phyloP scores from a whole-genome alignment of 2,113 vertebrate genomes.

The Physeter macrocephalus region DNA sequence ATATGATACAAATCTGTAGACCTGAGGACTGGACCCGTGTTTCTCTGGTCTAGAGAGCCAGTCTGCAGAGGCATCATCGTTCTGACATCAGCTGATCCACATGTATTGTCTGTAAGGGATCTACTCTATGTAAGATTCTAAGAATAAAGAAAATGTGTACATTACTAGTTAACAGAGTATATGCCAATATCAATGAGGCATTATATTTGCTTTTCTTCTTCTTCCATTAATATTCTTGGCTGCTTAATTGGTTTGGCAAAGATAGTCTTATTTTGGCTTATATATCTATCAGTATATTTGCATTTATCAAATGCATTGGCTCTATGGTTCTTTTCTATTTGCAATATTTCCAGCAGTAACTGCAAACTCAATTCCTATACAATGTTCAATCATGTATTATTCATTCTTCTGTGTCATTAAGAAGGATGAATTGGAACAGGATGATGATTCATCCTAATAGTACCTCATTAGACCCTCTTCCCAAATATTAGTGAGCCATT shows the following conservation, averaged over 20 bases:
- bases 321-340: conserved; percentile 11
- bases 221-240: not conserved
- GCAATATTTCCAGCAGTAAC: not conserved
- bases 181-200: not conserved
- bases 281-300: not conserved
- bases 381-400: not conserved
- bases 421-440: not conserved
- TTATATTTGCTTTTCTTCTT: not conserved
- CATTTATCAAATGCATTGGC: not conserved
- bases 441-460: not conserved
- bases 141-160: not conserved
- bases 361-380: not conserved
- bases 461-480: not conserved
- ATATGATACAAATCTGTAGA: not conserved
- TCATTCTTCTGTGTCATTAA: not conserved
- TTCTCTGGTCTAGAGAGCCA: not conserved
- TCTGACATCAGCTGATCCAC: not conserved
- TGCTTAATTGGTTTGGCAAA: not conserved
- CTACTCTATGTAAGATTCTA: not conserved
- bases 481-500: not conserved
- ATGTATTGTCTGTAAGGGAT: not conserved
- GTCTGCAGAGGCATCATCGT: not conserved
- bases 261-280: not conserved
- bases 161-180: not conserved
- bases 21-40: not conserved